A percentile compares a stretch with the other conserved stretches of the same genome.
These are phyloP conservation scores for Andrena hattorfiana DNA, from an alignment of 2,888 invertebrate species.

Conservation along the genomic window DNA sequence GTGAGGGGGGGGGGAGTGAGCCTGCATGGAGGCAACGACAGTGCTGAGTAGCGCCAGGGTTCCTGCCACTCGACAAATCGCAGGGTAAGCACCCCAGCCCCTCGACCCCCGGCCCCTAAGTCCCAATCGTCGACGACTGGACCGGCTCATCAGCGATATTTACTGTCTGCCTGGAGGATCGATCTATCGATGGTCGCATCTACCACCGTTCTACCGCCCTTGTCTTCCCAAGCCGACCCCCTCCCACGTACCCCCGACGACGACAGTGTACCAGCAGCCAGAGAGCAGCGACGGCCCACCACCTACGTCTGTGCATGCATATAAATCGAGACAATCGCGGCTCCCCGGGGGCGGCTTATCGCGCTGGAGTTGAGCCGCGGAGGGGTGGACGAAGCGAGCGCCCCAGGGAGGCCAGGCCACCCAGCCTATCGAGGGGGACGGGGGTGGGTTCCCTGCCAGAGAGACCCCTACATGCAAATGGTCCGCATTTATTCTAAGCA, in stretches of 20 bases:
- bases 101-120: constrained; percentile 44
- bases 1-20: not conserved
- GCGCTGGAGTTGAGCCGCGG: constrained; percentile 57
- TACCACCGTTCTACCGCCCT: constrained; percentile 24
- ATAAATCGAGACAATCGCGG: constrained; percentile 82
- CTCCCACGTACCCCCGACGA: constrained; percentile 12
- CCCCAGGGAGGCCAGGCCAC: constrained; percentile 59
- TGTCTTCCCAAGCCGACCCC: constrained; percentile 33
- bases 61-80: constrained; percentile 74
- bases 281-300: constrained; percentile 50
- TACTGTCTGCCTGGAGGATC: constrained; percentile 77
- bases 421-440: constrained; percentile 34
- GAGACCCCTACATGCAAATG: constrained; percentile 81
- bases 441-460: constrained; percentile 75
- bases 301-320: constrained; percentile 70
- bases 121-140: constrained; percentile 66
- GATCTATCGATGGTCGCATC: constrained; percentile 74
- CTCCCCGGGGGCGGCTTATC: constrained; percentile 82
- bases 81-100: constrained; percentile 69
- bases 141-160: constrained; percentile 81
- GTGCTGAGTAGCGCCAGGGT: constrained; percentile 63
- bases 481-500: constrained; percentile 82
- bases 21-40: constrained; percentile 35
- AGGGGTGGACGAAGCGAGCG: constrained; percentile 55
- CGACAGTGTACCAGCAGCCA: constrained; percentile 33